Evolutionary conservation across 2,113 vertebrate genomes (phyloP).

Genomic region (Chelonoidis abingdonii): DNA sequence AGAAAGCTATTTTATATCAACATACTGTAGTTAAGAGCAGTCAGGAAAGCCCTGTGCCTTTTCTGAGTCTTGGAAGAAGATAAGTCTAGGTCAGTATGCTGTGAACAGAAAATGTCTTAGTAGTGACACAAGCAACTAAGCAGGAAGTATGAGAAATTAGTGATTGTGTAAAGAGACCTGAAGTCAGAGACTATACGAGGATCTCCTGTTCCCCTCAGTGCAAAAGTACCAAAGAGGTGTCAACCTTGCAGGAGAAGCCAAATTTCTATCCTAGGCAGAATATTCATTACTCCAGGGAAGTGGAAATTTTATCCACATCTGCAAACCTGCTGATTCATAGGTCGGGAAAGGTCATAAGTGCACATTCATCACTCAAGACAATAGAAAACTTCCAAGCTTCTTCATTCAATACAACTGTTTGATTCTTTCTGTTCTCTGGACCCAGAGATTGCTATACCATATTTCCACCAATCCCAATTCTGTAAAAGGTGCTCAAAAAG

Average conservation of each 20-base stretch:
- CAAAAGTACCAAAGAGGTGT: neutral
- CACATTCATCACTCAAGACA: neutral
- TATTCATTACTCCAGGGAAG: neutral
- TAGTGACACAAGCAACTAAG: neutral
- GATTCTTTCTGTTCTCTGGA: neutral
- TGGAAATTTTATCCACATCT: neutral
- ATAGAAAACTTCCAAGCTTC: rapidly evolving
- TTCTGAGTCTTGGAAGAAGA: neutral
- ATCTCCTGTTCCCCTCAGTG: neutral
- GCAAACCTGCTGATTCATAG: neutral
- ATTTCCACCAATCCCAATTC: neutral
- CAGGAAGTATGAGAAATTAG: neutral
- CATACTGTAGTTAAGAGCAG: no score
- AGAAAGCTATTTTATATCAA: neutral
- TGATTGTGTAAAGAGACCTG: neutral
- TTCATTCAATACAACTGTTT: neutral
- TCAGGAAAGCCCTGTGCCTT: no score
- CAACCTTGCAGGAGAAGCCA: neutral
- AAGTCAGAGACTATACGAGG: neutral
- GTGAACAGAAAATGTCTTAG: neutral
- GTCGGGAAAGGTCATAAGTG: neutral
- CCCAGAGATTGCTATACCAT: neutral
- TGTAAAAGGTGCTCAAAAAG: neutral
- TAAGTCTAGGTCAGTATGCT: neutral
- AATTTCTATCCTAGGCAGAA: neutral